phyloP scores from a whole-genome alignment of 2,113 vertebrate genomes.

The Cyprinodon brontotheroides region DNA sequence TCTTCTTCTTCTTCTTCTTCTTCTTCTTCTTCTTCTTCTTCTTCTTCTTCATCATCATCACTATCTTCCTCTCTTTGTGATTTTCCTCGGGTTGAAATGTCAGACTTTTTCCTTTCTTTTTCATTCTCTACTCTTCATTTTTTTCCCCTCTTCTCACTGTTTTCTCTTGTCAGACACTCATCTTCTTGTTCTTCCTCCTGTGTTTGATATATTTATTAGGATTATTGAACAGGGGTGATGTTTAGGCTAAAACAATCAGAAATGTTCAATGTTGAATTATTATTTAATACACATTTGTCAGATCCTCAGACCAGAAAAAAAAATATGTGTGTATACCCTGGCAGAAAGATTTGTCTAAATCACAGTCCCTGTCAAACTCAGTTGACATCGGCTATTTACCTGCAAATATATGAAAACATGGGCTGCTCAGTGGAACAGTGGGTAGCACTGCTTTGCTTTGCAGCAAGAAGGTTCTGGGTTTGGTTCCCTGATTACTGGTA shows the following conservation, averaged over 20 bases:
- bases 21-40: too few relatives aligned
- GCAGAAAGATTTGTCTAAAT: too few relatives aligned
- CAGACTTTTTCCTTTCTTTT: slow-evolving; percentile 65
- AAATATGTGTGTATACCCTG: not conserved
- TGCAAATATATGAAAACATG: slow-evolving; percentile 7
- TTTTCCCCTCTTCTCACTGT: slow-evolving; percentile 84
- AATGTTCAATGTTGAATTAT: too few relatives aligned
- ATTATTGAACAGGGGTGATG: not conserved
- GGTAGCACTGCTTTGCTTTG: too few relatives aligned
- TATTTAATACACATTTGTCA: not conserved
- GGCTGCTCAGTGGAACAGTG: too few relatives aligned
- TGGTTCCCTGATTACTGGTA: too few relatives aligned
- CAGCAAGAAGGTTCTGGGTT: too few relatives aligned
- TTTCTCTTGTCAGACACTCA: slow-evolving; percentile 81
- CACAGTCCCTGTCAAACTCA: slow-evolving; percentile 6
- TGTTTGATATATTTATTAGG: slow-evolving; percentile 52
- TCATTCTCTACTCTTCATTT: slow-evolving; percentile 80
- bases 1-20: too few relatives aligned
- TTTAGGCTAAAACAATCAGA: not conserved
- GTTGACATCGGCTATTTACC: not conserved
- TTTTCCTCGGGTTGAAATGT: slow-evolving; percentile 59
- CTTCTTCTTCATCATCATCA: slow-evolving; percentile 54
- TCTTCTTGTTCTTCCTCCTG: slow-evolving; percentile 82
- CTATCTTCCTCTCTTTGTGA: slow-evolving; percentile 78
- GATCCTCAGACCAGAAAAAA: not conserved